Evolutionary conservation across 2,888 invertebrate species (phyloP), one percentile per base, ranked within the genome.

Genomic region (Drosophila stalkeri): DNA sequence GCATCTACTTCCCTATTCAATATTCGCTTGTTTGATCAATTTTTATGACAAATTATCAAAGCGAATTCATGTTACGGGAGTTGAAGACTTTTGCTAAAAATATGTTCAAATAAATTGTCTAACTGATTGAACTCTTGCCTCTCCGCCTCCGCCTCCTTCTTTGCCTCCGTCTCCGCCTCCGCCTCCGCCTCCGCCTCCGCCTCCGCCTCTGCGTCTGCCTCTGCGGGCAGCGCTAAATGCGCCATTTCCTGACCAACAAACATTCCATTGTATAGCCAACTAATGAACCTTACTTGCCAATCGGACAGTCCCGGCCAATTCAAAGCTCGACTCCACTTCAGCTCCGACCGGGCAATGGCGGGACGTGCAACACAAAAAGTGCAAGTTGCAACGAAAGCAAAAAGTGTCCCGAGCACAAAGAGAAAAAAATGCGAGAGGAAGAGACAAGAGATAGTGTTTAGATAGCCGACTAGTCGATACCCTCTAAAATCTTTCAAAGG

Each of bases 1-100:
- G 79, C 81, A 86, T 81, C 88, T 81, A 44, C 63, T 61, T 73
- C 76, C 78, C 81, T 23, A 76, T 81, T 89, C 77, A 56, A 69
- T 76, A 74, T 71, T 65, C 72, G 72, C 65, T 88, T 91, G 89
- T 90, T 89, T 91, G 89, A 89, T 89, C 91, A 91, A 91, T 89
- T 89, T 90, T 86, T 79, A 85, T 82, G 81, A 81, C 84, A 86
- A 90, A 87, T 89, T 90, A 86, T 77, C 80, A 61, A 56, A 27
- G 63, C 49, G 63, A 64, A 64, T 54, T 51, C 59, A 12, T 43
- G 2, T 20, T 6, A 6, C 8, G 20, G 20, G 6, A 8, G 14
- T 23, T 4, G 0, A 18, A 18, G 20, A 16, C 52, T 16, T 9
- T 20, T 54, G 41, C 31, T 9, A 31, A 41, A 41, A 16, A 14